phyloP scores from a whole-genome alignment of 2,797 vertebrate species.

The Platalea minor region DNA sequence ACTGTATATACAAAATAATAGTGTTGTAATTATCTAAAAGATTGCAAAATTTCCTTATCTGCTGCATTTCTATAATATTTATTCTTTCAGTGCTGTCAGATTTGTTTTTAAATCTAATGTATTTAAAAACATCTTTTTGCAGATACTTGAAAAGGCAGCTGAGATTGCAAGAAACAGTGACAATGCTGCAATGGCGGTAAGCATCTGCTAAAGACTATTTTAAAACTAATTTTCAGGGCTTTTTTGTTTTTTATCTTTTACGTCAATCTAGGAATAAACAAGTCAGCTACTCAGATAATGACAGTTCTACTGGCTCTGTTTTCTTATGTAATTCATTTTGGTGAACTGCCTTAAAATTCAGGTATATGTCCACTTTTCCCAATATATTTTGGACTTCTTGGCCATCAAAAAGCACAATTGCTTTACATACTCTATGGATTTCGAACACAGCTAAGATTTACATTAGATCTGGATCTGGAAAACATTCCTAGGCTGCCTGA shows the following conservation, averaged over 20 bases:
- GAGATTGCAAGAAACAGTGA: slow-evolving; percentile 87
- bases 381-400: background rate
- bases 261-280: background rate
- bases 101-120: background rate
- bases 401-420: background rate
- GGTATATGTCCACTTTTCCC: background rate
- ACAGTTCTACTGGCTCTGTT: background rate
- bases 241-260: background rate
- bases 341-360: background rate
- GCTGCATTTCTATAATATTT: background rate
- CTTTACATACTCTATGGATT: background rate
- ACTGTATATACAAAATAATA: background rate
- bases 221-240: background rate
- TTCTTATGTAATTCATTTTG: background rate
- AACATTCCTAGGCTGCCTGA: background rate
- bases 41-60: background rate
- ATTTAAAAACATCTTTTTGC: slow-evolving; percentile 18
- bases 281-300: background rate
- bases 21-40: background rate
- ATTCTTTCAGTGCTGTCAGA: background rate
- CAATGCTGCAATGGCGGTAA: slow-evolving; percentile 82
- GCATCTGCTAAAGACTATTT: slow-evolving; percentile 31
- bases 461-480: background rate
- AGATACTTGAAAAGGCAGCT: slow-evolving; percentile 98
- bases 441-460: background rate